Evolutionary conservation across 2,113 vertebrate species (phyloP).

Genomic region (Parus major): DNA sequence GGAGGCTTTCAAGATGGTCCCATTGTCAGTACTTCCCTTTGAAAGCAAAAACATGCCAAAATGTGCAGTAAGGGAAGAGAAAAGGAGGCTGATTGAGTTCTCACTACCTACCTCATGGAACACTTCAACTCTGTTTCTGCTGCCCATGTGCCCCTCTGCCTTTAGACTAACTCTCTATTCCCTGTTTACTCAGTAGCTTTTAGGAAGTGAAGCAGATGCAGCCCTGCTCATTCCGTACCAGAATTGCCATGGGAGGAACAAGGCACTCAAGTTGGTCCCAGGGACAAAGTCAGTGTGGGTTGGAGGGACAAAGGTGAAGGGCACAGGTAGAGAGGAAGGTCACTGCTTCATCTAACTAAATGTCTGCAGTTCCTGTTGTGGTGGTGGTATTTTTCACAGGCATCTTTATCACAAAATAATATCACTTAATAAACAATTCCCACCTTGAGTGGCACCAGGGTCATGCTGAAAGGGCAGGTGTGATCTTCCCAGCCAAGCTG

Average conservation of each 20-base stretch:
- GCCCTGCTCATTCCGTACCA: rapidly evolving
- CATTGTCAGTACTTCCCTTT: not conserved
- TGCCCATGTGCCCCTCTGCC: not conserved
- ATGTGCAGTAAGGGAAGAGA: not conserved
- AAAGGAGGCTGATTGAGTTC: not conserved
- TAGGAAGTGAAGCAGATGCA: not conserved
- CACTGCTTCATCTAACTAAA: not conserved
- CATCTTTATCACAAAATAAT: not conserved
- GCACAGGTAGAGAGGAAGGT: not conserved
- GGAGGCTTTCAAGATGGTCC: not conserved
- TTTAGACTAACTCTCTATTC: not conserved
- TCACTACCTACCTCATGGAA: rapidly evolving
- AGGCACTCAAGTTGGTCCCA: not conserved
- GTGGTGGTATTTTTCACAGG: not conserved
- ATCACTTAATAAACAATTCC: not conserved
- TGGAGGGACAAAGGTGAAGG: not conserved
- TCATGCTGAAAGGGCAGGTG: not conserved
- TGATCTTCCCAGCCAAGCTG: not conserved
- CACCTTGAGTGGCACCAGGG: not conserved
- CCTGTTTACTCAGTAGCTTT: not conserved
- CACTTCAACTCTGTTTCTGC: not conserved
- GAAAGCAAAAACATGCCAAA: not conserved
- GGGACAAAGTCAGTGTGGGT: not conserved
- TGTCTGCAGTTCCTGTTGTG: rapidly evolving
- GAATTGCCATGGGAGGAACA: not conserved